Percentiles rank a stretch among this genome's conserved stretches.
Conservation (phyloP, 2,888 invertebrate species). For the Apamea epomidion region DNA sequence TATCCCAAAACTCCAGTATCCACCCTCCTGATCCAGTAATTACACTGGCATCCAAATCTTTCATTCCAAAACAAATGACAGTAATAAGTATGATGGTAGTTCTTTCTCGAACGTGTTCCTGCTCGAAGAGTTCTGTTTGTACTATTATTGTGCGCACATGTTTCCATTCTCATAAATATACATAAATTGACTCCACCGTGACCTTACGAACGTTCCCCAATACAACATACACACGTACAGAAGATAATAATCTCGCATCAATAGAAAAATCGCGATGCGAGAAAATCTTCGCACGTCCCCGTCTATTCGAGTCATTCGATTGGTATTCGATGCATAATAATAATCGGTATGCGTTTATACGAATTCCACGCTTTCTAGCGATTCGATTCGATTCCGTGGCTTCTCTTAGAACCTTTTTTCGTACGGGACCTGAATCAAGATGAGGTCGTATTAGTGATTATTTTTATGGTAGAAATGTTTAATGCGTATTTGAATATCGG, state of each 20-base stretch:
- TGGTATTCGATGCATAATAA: slow-evolving; percentile 81
- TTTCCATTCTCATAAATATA: neutral
- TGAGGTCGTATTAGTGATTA: slow-evolving; percentile 66
- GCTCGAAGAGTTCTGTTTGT: neutral
- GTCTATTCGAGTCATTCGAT: slow-evolving; percentile 71
- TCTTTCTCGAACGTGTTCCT: neutral
- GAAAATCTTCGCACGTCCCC: slow-evolving; percentile 75
- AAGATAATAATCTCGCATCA: slow-evolving; percentile 64
- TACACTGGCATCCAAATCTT: neutral
- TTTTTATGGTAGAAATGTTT: slow-evolving; percentile 62
- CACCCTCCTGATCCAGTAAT: neutral
- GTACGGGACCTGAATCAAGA: slow-evolving; percentile 78
- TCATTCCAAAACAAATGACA: neutral
- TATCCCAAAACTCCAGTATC: neutral
- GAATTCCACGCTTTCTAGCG: slow-evolving; percentile 75
- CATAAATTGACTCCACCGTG: slow-evolving; percentile 8
- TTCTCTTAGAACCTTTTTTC: slow-evolving; percentile 78
- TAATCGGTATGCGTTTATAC: slow-evolving; percentile 84
- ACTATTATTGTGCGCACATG: neutral
- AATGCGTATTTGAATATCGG: slow-evolving; percentile 59
- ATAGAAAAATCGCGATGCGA: slow-evolving; percentile 69
- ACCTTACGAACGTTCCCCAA: slow-evolving; percentile 32
- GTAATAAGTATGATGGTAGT: neutral
- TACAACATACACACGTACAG: slow-evolving; percentile 49
- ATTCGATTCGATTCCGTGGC: slow-evolving; percentile 72